These are phyloP conservation scores for Sceliomorpha sp. DNA, from an alignment of 2,888 invertebrate species.

Conservation along the genomic window DNA sequence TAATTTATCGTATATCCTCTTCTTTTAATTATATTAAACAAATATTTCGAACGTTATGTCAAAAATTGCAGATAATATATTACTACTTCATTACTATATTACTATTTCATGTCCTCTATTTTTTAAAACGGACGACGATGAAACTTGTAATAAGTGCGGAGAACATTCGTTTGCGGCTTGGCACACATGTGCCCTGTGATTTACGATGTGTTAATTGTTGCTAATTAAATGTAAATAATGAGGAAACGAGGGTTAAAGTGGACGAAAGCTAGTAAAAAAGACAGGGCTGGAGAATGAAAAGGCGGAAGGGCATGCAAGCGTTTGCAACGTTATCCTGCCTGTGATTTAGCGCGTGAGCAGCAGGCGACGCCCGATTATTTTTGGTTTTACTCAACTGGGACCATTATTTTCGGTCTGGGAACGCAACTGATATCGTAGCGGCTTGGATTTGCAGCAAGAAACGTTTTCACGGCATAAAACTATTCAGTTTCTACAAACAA, in stretches of 20 bases:
- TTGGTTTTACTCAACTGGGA: conserved; percentile 71
- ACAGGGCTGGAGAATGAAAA: conserved; percentile 17
- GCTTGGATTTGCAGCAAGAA: conserved; percentile 24
- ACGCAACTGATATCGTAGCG: conserved; percentile 19
- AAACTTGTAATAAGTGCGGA: too few species aligned
- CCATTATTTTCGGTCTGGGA: conserved; percentile 53
- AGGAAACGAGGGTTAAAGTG: conserved; percentile 52
- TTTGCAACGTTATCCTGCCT: conserved; percentile 25
- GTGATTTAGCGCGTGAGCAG: conserved; percentile 74
- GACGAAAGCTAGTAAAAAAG: conserved; percentile 41
- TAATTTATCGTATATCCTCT: too few species aligned
- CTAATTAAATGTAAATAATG: conserved; percentile 76
- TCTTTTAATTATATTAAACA: too few species aligned
- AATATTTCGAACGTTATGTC: too few species aligned
- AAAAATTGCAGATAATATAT: too few species aligned
- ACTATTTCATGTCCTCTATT: neutral
- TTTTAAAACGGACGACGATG: too few species aligned
- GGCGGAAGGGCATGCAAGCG: conserved; percentile 21
- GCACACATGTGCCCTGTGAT: conserved; percentile 58
- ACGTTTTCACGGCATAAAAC: conserved; percentile 13
- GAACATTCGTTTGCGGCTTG: conserved; percentile 7
- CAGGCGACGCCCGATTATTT: conserved; percentile 77
- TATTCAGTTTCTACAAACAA: neutral
- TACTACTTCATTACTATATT: too few species aligned
- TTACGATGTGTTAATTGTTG: conserved; percentile 73